Evolutionary conservation across 2,797 vertebrate genomes (phyloP).

Genomic region (Podarcis siculus): DNA sequence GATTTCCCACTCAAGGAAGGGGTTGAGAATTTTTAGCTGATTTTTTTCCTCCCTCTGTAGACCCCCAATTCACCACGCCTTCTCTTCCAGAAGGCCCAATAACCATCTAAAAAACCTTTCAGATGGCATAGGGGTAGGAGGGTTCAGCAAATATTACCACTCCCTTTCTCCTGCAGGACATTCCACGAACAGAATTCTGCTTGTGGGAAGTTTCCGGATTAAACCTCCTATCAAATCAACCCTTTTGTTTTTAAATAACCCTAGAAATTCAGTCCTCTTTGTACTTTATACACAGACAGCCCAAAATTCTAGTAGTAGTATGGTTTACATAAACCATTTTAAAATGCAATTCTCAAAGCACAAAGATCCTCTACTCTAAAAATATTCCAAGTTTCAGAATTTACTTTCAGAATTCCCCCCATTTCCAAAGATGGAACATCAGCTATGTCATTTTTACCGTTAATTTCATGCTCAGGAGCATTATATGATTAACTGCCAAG

Average conservation of each 20-base stretch:
- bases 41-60: too few relatives aligned
- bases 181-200: too few relatives aligned
- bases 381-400: not conserved
- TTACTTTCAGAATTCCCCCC: not conserved
- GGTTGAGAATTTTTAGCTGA: too few relatives aligned
- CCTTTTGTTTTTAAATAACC: not conserved
- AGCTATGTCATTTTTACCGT: not conserved
- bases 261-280: not conserved
- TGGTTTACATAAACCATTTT: not conserved
- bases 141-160: too few relatives aligned
- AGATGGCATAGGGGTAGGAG: too few relatives aligned
- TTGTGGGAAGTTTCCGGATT: too few relatives aligned
- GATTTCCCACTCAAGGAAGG: too few relatives aligned
- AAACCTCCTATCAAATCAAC: not conserved
- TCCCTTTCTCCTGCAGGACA: too few relatives aligned
- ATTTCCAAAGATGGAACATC: not conserved
- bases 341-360: not conserved
- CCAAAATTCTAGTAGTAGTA: not conserved
- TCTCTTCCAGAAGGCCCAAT: too few relatives aligned
- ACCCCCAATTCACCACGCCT: too few relatives aligned
- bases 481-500: constrained; percentile 8
- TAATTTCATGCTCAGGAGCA: not conserved
- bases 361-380: not conserved
- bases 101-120: too few relatives aligned
- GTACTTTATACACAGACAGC: not conserved